These are phyloP conservation scores for Caenorhabditis brenneri DNA, from an alignment of 1,140 invertebrate genomes.

Conservation along the genomic window DNA sequence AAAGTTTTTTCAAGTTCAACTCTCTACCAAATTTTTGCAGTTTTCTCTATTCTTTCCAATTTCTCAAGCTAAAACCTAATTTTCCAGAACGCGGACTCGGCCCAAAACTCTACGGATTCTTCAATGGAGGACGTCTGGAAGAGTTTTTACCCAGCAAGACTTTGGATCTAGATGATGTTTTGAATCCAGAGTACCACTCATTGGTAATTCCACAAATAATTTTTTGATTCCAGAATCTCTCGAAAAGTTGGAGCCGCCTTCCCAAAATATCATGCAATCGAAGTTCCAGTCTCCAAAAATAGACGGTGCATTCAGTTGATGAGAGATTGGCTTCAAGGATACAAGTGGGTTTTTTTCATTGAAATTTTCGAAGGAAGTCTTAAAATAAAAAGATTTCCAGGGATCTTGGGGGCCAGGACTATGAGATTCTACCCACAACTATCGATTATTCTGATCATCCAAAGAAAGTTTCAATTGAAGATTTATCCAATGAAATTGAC, in stretches of 20 bases:
- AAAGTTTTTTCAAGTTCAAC: too few species aligned
- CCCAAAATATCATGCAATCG: background rate
- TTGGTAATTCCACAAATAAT: background rate
- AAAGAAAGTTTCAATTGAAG: background rate
- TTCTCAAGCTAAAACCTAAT: background rate
- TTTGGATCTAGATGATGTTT: background rate
- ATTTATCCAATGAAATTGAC: background rate
- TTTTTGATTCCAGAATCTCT: background rate
- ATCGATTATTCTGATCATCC: background rate
- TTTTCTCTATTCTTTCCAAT: background rate
- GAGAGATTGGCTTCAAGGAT: background rate
- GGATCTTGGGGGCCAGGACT: background rate
- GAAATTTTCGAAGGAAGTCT: background rate
- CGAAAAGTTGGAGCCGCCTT: background rate
- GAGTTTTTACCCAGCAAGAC: background rate
- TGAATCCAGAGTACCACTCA: background rate
- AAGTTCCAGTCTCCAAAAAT: background rate
- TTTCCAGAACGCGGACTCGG: background rate
- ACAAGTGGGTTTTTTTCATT: background rate
- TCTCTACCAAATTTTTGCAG: too few species aligned
- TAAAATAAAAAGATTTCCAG: too few species aligned
- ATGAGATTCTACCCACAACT: background rate
- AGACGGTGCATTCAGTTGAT: background rate
- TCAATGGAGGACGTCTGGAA: background rate
- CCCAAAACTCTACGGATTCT: constrained; percentile 1